Evolutionary conservation across 37 sponge, comb jelly and placozoan genomes (phyloP), one percentile per base, ranked within the genome.

Genomic region (Corticium candelabrum): DNA sequence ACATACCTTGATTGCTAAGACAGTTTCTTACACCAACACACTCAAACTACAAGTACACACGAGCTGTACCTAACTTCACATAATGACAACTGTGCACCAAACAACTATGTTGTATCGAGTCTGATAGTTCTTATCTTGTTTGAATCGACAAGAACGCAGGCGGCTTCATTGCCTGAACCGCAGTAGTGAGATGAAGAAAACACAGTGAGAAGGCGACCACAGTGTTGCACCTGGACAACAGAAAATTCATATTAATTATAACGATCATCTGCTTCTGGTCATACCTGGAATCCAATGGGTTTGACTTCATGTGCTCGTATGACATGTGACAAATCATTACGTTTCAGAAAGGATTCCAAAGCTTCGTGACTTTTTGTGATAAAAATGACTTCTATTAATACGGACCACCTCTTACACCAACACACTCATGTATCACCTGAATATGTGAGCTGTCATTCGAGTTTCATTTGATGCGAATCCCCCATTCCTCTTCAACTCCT

Each of bases 111-210:
- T 5, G 96, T 91, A 82, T 96, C 96, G 3, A 96, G 87, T 32
- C 92, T 75, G 62, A 96, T 89, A 1, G 86, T 96, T 40, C 96
- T 67, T 62, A 96, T 91, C 82, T 96, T 96, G 78, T 79, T 80
- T 67, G 68, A 74, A 43, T 91, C 89, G 11, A 89, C 85, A 3
- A 96, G 86, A 3, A 96, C 87, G 79, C 96, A 96, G 37, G 96
- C 96, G 38, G 96, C 96, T 40, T 96, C 92, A 40, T 96, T 96
- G 33, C 84, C 89, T 4, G 88, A 86, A 3, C 96, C 96, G 78
- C 96, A 96, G 76, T 96, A 96, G 78, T 87, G 87, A 38, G 92
- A 91, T n/a, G 92, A 91, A 34, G 92, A 91, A 78, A 96, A 96
- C 37, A 96, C 96, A 27, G 96, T 96, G 31, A 96, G 88, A 0